phyloP scores from a whole-genome alignment of 23 tunicate genomes.

The Halocynthia roretzi region DNA sequence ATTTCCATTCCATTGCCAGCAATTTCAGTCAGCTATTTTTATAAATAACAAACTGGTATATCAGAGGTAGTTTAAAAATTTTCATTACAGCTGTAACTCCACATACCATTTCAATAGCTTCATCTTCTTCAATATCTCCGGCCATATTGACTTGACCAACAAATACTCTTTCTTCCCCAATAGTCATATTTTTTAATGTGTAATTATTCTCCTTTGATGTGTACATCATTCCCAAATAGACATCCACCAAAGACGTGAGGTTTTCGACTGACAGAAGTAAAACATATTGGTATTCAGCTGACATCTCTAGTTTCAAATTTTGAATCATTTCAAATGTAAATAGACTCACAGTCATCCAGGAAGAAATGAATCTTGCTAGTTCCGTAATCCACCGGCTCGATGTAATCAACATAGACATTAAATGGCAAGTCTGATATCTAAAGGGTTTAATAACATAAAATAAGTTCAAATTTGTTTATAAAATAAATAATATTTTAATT shows the following conservation, averaged over 20 bases:
- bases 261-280: not conserved
- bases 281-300: not conserved
- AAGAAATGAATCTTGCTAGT: slow-evolving; percentile 22
- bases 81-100: not conserved
- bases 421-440: not conserved
- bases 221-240: slow-evolving; percentile 1
- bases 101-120: slow-evolving; percentile 17
- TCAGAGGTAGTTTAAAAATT: not conserved
- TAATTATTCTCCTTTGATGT: slow-evolving; percentile 5
- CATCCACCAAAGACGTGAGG: not conserved
- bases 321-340: slow-evolving; percentile 5
- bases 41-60: too few species aligned
- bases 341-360: slow-evolving; percentile 3
- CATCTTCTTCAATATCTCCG: slow-evolving; percentile 1
- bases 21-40: slow-evolving; percentile 14
- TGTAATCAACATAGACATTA: slow-evolving; percentile 26
- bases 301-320: not conserved
- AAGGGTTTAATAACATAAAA: not conserved
- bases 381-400: slow-evolving; percentile 30
- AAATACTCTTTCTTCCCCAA: slow-evolving; percentile 25
- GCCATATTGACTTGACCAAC: slow-evolving; percentile 18
- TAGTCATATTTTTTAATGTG: slow-evolving; percentile 9
- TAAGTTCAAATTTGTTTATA: not conserved
- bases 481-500: not conserved
- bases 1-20: slow-evolving; percentile 8